A percentile compares a stretch with the other conserved stretches of the same genome.
Evolutionary conservation across 2,113 vertebrate species (phyloP).

Genomic region (Prunella himalayana): DNA sequence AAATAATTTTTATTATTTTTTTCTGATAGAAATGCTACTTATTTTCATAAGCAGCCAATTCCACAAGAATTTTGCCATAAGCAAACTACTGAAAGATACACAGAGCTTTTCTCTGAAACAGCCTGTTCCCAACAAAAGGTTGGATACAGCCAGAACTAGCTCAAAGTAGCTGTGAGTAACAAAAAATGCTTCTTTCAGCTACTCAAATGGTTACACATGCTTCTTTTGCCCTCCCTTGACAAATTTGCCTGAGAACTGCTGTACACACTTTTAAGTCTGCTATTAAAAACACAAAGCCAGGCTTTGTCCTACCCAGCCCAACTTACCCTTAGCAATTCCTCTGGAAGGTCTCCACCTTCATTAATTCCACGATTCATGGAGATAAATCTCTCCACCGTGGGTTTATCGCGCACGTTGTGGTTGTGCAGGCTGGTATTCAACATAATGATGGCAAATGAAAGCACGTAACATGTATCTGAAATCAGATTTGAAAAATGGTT

Average conservation of each 20-base stretch:
- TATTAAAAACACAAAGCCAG: not conserved
- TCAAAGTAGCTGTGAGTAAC: not conserved
- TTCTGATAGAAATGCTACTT: not conserved
- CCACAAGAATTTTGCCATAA: not conserved
- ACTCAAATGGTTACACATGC: not conserved
- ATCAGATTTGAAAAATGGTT: not conserved
- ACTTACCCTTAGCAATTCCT: constrained; percentile 91
- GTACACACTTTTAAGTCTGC: not conserved
- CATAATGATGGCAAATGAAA: constrained; percentile 98
- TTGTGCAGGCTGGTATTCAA: constrained; percentile 97
- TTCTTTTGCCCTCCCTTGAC: not conserved
- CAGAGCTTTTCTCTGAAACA: not conserved
- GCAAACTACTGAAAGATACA: not conserved
- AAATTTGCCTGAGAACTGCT: not conserved
- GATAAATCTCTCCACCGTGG: constrained; percentile 93
- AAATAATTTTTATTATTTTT: not conserved
- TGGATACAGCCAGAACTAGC: not conserved
- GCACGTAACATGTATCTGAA: constrained; percentile 94
- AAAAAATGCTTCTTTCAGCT: not conserved
- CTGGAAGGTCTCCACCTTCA: constrained; percentile 94
- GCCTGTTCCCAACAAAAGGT: not conserved
- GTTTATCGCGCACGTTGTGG: constrained; percentile 96
- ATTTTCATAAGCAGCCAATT: not conserved
- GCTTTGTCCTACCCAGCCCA: not conserved
- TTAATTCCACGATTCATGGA: constrained; percentile 98